Evolutionary conservation across 1,140 invertebrate genomes (phyloP), one percentile per base, ranked within the genome.

Genomic region (Linepithema humile): DNA sequence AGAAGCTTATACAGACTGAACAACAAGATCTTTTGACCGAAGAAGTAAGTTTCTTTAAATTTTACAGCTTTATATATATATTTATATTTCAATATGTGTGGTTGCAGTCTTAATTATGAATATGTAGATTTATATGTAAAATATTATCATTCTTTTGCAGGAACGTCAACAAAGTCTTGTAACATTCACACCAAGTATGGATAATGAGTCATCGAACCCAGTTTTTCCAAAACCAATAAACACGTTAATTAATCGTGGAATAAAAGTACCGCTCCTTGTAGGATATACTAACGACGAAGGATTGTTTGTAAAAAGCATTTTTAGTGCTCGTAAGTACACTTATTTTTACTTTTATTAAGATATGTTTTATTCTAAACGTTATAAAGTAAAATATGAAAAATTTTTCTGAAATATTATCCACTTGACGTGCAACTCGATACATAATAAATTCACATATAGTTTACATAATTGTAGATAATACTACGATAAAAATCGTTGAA

Each of bases 251-350:
- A 92, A 95, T 69, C 92, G 92, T 59, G 94, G 94, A 35, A 87
- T 95, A 45, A 94, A 95, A 65, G 93, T 97, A 17, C 96, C 96
- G 0, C 92, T 95, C 20, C 94, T 97, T 5, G 85, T 95, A 17
- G 97, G 96, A 0, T 95, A 95, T 53, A 96, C 95, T 87, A 92
- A 89, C n/a, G 90, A 93, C 17, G 96, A 97, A 93, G 95, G 95
- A 26, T 85, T 95, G 7, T 73, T 95, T 0, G 83, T 95, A 10
- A 72, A 95, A 9, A 83, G 82, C 32, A 85, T 93, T 94, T 0
- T 26, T 7, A n/a, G n/a, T 0, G 20, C 1, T 5, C 0, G 69
- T 74, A 5, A 74, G 69, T 74, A 15, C 1, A 40, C 60, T 64
- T 38, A 1, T 38, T 38, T 74, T 35, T 53, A 3, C n/a, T 40